Conservation (phyloP, 2,113 vertebrate genomes). For the Mohoua ochrocephala region DNA sequence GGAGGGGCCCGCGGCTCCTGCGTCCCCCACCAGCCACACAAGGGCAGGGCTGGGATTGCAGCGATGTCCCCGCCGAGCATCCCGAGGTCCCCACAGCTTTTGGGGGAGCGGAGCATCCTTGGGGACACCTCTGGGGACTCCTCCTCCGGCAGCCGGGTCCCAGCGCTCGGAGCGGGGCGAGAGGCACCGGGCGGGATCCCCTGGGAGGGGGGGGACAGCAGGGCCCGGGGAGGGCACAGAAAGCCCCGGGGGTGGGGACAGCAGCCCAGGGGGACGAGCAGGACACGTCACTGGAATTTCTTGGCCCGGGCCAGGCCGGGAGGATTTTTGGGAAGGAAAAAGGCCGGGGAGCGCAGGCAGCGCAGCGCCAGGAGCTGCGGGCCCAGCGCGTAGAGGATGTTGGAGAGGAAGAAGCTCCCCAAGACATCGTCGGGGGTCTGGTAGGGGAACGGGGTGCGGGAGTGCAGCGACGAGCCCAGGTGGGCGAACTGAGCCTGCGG, state of each 20-base stretch:
- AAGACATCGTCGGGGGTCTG: constrained; percentile 75
- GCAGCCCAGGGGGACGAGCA: fast-evolving
- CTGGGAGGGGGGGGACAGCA: not conserved
- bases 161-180: fast-evolving
- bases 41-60: not conserved
- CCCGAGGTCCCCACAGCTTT: fast-evolving
- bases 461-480: constrained; percentile 80
- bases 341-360: constrained; percentile 73
- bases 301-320: constrained; percentile 59
- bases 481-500: constrained; percentile 86
- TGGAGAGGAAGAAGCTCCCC: constrained; percentile 71
- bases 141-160: not conserved
- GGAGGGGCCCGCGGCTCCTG: not conserved
- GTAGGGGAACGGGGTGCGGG: constrained; percentile 79
- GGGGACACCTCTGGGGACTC: not conserved
- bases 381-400: constrained; percentile 71
- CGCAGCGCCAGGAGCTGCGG: constrained; percentile 78
- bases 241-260: no score
- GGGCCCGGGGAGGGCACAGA: not conserved
- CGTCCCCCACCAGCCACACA: not conserved
- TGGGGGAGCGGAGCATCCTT: not conserved
- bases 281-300: constrained; percentile 70
- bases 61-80: not conserved
- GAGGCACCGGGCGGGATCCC: not conserved
- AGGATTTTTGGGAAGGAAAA: constrained; percentile 65